phyloP scores from a whole-genome alignment of 2,113 vertebrate genomes.

The Xiphophorus hellerii region DNA sequence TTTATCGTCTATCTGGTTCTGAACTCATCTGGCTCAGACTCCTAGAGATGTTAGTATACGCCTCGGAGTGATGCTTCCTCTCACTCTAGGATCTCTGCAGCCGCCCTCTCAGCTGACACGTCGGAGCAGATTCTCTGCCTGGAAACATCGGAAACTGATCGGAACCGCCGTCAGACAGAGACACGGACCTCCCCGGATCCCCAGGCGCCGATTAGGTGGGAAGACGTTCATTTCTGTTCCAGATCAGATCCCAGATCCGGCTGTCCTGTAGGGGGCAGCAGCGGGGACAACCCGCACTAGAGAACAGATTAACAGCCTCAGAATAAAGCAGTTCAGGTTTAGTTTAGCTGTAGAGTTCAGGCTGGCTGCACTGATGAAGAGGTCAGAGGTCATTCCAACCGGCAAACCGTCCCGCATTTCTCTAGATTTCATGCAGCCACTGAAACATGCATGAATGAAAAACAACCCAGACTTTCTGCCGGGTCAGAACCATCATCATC shows the following conservation, averaged over 20 bases:
- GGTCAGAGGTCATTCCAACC: too few relatives aligned
- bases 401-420: background rate
- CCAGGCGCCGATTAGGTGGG: constrained; percentile 47
- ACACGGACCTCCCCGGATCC: constrained; percentile 13
- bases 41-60: background rate
- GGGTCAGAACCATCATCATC: too few relatives aligned
- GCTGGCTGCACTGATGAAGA: too few relatives aligned
- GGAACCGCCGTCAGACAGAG: constrained; percentile 29
- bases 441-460: too few relatives aligned
- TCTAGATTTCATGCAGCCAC: too few relatives aligned
- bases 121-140: constrained; percentile 63
- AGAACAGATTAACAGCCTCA: too few relatives aligned
- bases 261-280: too few relatives aligned
- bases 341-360: too few relatives aligned
- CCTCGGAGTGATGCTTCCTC: constrained; percentile 16
- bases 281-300: too few relatives aligned
- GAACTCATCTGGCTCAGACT: background rate
- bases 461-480: background rate
- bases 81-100: background rate
- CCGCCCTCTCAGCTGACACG: constrained; percentile 17
- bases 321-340: too few relatives aligned
- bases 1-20: background rate
- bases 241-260: background rate
- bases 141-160: constrained; percentile 66
- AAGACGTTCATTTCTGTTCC: constrained; percentile 23